phyloP scores from a whole-genome alignment of 2,797 vertebrate genomes.

The Phrynocephalus guinanensis region DNA sequence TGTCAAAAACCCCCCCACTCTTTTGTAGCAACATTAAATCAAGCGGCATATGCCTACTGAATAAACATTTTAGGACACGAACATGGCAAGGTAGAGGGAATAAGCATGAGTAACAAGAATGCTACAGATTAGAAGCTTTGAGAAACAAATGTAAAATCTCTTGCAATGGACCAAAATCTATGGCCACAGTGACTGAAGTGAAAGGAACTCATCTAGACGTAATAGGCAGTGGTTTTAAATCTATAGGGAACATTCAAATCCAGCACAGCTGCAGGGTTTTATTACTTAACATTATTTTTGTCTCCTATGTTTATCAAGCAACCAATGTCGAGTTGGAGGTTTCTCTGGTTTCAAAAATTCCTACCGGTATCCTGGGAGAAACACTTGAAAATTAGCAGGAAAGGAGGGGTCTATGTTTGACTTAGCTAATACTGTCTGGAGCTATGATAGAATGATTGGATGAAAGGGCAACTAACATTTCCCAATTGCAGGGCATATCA shows the following conservation, averaged over 20 bases:
- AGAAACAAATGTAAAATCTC: background rate
- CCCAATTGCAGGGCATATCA: background rate
- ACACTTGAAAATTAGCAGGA: background rate
- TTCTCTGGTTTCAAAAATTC: slow-evolving; percentile 14
- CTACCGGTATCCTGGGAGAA: background rate
- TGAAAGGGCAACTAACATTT: background rate
- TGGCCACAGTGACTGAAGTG: background rate
- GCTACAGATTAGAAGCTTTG: background rate
- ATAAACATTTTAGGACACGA: background rate
- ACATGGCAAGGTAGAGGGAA: background rate
- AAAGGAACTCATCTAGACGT: background rate
- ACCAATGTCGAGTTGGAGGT: background rate
- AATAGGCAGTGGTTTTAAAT: slow-evolving; percentile 13
- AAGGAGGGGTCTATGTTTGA: background rate
- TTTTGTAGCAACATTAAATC: background rate
- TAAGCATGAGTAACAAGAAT: background rate
- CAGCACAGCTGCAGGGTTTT: slow-evolving; percentile 21
- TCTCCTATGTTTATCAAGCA: background rate
- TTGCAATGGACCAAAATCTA: background rate
- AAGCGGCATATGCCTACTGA: background rate
- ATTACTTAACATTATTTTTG: slow-evolving; percentile 21
- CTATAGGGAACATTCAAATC: background rate
- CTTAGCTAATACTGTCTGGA: background rate
- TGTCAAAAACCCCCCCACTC: background rate
- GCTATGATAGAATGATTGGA: background rate